Base-by-base conservation (phyloP, 37 sponge, comb jelly and placozoan species). In the Crambe crambe region DNA sequence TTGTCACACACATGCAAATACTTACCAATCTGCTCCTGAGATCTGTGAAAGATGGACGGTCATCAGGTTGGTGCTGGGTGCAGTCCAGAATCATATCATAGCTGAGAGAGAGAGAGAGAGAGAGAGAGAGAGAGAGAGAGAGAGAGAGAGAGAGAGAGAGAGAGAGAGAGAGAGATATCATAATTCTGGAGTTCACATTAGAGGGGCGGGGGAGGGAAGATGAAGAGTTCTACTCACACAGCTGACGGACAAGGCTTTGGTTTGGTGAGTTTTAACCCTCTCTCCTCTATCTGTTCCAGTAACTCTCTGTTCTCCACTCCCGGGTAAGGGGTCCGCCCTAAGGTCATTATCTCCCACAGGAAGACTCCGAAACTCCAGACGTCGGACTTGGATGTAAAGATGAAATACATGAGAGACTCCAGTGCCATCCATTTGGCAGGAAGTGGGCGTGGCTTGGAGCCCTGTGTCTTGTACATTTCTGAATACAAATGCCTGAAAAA, bases 311-410 rank as follows among this genome's bases (percentile, higher is more conserved):
- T 92, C 70, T 90, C 92, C 61, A 94, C 81, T n/a, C 92, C 92
- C 39, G 95, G 95, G 66, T 94, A 94, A 0, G 95, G 95, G 47
- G 83, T 68, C 17, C 87, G 86, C 2, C 95, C 95, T 74, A 93
- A 64, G 4, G 95, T 83, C 90, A 94, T 87, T 42, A 90, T 90
- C 88, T 94, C 95, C 95, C 95, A 94, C 47, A 94, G 59, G 69
- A 94, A 66, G 70, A 94, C 95, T 66, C 95, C 95, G 80, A 69
- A 94, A 58, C 95, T 92, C 92, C 92, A 92, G 23, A 92, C 92
- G n/a, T 92, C 92, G 5, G 88, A 86, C 47, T 83, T 83, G 1
- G 88, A 80, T 0, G 88, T 92, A 65, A 92, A 92, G 30, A 87
- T 68, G 44, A 87, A 92, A 64, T 92, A 85, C 72, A 92, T 92